phyloP scores from a whole-genome alignment of 1,140 invertebrate species.

The Parapsyche elsis region DNA sequence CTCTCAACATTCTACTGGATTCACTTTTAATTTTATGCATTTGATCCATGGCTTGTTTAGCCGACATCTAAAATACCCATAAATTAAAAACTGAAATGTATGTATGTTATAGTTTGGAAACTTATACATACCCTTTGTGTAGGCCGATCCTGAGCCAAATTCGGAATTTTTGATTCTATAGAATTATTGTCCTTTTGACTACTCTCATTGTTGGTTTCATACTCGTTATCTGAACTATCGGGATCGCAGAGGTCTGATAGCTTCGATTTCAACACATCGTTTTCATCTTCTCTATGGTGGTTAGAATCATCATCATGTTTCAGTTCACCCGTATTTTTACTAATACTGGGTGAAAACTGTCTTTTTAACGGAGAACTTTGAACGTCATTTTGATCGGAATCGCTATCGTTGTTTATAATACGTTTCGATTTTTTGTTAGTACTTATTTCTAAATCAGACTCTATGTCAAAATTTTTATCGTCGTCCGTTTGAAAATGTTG shows the following conservation, averaged over 20 bases:
- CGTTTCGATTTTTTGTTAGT: not conserved
- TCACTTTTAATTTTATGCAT: constrained; percentile 70
- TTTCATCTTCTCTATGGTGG: not conserved
- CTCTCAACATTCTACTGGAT: constrained; percentile 76
- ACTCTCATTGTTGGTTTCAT: not conserved
- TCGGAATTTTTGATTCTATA: not conserved
- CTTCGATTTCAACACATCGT: constrained; percentile 10
- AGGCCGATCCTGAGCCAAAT: not conserved
- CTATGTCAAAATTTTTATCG: not conserved
- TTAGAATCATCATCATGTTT: not conserved
- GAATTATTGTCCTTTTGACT: constrained; percentile 21
- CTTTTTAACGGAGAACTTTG: not conserved
- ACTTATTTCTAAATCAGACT: constrained; percentile 14
- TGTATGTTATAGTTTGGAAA: not conserved
- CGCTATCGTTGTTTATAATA: not conserved
- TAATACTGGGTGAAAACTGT: not conserved
- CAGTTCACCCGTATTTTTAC: not conserved
- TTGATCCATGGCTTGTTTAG: constrained; percentile 68
- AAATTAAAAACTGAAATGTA: constrained; percentile 36
- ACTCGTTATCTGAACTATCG: constrained; percentile 47
- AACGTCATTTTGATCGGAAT: not conserved
- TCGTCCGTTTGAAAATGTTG: not conserved
- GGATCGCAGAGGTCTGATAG: constrained; percentile 47
- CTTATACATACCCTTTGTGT: constrained; percentile 22
- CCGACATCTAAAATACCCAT: constrained; percentile 65